Percentiles rank a stretch among this genome's conserved stretches.
Evolutionary conservation across 2,888 invertebrate species (phyloP).

Genomic region (Hydraecia micacea): DNA sequence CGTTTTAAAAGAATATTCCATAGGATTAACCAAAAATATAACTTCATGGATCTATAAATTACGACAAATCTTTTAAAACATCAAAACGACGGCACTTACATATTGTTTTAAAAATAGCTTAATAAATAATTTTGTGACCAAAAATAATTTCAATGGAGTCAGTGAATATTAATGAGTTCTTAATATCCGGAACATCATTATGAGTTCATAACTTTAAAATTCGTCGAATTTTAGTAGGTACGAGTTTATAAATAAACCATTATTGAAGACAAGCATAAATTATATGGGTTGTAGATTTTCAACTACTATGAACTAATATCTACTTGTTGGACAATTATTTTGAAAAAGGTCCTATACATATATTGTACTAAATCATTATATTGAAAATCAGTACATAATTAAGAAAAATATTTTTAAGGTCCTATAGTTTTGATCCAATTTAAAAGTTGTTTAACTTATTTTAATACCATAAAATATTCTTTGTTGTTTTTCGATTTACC

Average conservation of each 20-base stretch:
- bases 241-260: neutral
- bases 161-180: neutral
- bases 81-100: too few species aligned
- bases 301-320: too few species aligned
- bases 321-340: neutral
- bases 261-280: conserved; percentile 1
- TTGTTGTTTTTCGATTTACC: neutral
- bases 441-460: neutral
- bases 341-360: too few species aligned
- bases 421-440: neutral
- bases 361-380: too few species aligned
- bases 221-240: neutral
- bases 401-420: too few species aligned
- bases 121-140: neutral
- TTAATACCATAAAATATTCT: neutral
- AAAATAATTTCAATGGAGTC: neutral
- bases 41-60: neutral
- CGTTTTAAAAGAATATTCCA: neutral
- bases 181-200: neutral
- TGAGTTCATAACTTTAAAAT: neutral
- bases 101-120: neutral
- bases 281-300: neutral
- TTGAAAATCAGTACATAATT: neutral
- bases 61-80: neutral
- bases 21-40: neutral